Base-by-base conservation (phyloP, 2,113 vertebrate species). In the Riparia riparia region DNA sequence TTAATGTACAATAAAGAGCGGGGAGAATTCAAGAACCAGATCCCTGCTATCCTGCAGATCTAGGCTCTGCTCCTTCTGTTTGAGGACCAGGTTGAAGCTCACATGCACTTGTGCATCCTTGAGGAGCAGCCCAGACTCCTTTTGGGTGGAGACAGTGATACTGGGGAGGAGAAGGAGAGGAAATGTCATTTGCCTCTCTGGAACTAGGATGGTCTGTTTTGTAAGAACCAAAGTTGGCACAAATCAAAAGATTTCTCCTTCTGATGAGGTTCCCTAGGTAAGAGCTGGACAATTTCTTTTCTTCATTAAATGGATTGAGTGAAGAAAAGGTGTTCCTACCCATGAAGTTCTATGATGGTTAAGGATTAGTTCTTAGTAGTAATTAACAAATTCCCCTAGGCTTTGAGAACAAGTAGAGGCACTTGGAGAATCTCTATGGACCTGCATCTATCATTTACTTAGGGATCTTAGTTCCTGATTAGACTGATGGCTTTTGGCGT, bases 331-430 rank as follows among this genome's bases (percentile, higher is more conserved):
- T 42, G 7, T 26, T 44, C 26, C 34, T 44, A 18, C 9, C 53
- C 0, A 0, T 19, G 19, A 17, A 39, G 14, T 44, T 51, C 32
- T 31, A 2, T 2, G 14, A 20, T 10, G 8, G n/a, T 56, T 64
- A 81, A 39, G 14, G 22, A 47, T 44, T 73, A 18, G 10, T 61
- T 65, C 41, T 78, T 32, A 70, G 26, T 3, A 72, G 39, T 16
- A 64, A 83, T 54, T 50, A 45, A 31, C 9, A 54, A 4, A 7
- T 22, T 63, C 42, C 7, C 14, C 60, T 29, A 47, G 29, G 14
- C 65, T 37, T 65, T 49, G 53, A 32, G 26, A 77, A 60, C 5
- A 77, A 34, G 14, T 15, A 65, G 18, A 90, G 18, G 32, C 32
- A 41, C 34, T 24, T 74, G 42, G 28, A 71, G 19, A 56, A 58